Evolutionary conservation across 2,888 invertebrate genomes (phyloP), one percentile per base, ranked within the genome.

Genomic region (Helicoverpa assulta): DNA sequence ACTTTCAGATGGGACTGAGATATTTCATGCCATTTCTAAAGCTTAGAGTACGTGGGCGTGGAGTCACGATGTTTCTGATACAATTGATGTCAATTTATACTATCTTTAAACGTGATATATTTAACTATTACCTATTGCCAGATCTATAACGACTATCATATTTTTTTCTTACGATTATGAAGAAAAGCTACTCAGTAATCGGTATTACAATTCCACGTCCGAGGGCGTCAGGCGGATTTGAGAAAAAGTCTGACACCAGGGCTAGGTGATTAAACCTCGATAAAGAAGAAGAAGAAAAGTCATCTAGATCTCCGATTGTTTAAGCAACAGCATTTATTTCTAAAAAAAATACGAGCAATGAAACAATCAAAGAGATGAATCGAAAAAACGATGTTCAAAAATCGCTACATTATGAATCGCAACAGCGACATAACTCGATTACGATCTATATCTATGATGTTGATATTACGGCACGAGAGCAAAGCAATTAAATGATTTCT

Each of bases 401-500:
- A 52, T 47, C 57, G 26, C 50, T 56, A 6, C 14, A 40, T 40
- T 51, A 54, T 29, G 29, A 18, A 3, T 5, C 1, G 8, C 26
- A 54, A 29, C 51, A 68, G 43, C 76, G 12, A 47, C 63, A 58
- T 57, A 8, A 43, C 50, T 53, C 26, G 29, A 62, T 67, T 51
- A 43, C 67, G 40, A 50, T 62, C 47, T 18, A 54, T 57, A 40
- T 43, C 61, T 62, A 72, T 73, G 18, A 57, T 73, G 59, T 71
- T 55, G 26, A 19, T 70, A 68, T 80, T 75, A 78, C 76, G 43
- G 59, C 67, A 77, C 56, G 80, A 82, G 80, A 83, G 74, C 50
- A 66, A 63, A 65, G 80, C 84, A 85, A 90, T 90, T 88, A 88
- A 85, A 85, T 84, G 85, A 87, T 87, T 85, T 87, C 89, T 90